These are phyloP conservation scores for Bettongia penicillata DNA, from an alignment of 2,113 vertebrate species.

Conservation along the genomic window DNA sequence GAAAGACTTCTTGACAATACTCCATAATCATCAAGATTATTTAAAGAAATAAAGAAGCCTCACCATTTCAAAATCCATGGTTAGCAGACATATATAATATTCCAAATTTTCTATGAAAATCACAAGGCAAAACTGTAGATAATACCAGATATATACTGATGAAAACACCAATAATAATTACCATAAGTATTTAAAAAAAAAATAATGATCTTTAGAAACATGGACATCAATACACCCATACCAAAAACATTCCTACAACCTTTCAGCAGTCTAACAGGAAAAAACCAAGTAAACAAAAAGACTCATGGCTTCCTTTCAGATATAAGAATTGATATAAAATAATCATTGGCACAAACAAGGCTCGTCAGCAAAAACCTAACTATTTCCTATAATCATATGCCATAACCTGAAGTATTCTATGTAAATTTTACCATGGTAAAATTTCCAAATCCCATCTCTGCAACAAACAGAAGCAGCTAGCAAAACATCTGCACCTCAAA, in stretches of 20 bases:
- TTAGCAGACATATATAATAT: conserved; percentile 42
- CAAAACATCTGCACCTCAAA: conserved; percentile 82
- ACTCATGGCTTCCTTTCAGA: conserved; percentile 58
- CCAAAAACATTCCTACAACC: conserved; percentile 30
- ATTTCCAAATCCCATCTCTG: conserved; percentile 75
- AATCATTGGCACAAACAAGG: conserved; percentile 53
- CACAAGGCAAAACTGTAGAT: conserved; percentile 46
- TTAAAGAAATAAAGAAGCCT: background rate
- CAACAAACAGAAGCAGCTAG: conserved; percentile 77
- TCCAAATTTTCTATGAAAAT: conserved; percentile 51
- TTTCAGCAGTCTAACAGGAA: conserved; percentile 47
- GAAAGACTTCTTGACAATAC: conserved; percentile 42
- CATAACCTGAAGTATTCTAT: conserved; percentile 38
- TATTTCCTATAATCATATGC: conserved; percentile 56
- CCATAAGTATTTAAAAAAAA: conserved; percentile 51
- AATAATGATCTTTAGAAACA: conserved; percentile 45
- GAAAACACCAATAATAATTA: conserved; percentile 36
- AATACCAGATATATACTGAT: conserved; percentile 58
- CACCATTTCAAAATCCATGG: conserved; percentile 59
- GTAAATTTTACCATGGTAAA: conserved; percentile 42
- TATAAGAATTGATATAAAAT: conserved; percentile 61
- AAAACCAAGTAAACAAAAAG: conserved; percentile 47
- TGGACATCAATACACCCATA: conserved; percentile 47
- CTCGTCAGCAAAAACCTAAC: conserved; percentile 67
- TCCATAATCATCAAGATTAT: conserved; percentile 54